Conservation (phyloP, 1,140 invertebrate species). For the Harpegnathos saltator region DNA sequence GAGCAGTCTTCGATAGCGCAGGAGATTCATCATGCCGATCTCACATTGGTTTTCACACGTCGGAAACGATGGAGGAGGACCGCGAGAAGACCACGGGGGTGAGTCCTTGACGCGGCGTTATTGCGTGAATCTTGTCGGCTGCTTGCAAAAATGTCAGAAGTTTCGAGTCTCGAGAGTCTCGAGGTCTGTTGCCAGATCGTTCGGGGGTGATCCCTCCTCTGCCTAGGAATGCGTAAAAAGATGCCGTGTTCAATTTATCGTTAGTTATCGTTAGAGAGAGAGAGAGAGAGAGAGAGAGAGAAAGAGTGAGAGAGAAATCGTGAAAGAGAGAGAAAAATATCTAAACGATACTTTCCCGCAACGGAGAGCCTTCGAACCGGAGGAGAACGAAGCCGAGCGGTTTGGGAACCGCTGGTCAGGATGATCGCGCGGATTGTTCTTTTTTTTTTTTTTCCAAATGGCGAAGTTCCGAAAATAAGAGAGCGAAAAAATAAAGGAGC, state of each 20-base stretch:
- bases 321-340: not conserved
- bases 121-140: too few relatives aligned
- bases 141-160: too few relatives aligned
- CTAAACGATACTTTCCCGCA: not conserved
- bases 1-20: not conserved
- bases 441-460: not conserved
- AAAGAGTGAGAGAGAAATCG: too few relatives aligned
- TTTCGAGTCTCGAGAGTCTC: too few relatives aligned
- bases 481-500: not conserved
- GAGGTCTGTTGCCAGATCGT: too few relatives aligned
- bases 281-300: too few relatives aligned
- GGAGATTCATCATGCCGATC: not conserved
- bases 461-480: not conserved
- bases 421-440: not conserved
- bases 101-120: too few relatives aligned
- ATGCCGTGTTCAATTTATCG: too few relatives aligned
- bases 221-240: too few relatives aligned
- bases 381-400: not conserved
- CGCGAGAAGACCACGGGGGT: not conserved
- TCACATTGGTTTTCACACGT: not conserved
- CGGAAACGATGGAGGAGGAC: not conserved
- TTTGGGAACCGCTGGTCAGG: not conserved
- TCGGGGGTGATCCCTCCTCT: too few relatives aligned
- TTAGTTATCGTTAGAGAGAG: too few relatives aligned
- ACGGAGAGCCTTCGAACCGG: not conserved